Evolutionary conservation across 2,113 vertebrate genomes (phyloP), one percentile per base, ranked within the genome.

Genomic region (Chaenocephalus aceratus): DNA sequence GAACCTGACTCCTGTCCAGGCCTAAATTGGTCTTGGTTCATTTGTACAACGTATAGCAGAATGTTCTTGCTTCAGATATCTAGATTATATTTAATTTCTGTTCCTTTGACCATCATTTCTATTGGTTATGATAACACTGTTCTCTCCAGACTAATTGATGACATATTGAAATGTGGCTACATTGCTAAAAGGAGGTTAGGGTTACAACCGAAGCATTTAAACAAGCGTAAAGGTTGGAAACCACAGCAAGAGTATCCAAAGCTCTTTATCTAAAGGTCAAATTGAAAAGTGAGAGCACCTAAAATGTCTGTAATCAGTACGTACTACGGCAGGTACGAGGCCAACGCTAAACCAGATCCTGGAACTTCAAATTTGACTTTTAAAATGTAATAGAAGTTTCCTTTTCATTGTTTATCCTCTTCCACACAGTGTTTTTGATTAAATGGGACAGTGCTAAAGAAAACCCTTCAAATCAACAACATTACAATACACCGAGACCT

Each of bases 1-100:
- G 70, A 82, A 62, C 70, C 6, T n/a, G 61, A 70, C 69, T 74
- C 36, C 58, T 23, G 70, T 75, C 59, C 70, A 57, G 70, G 60
- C 49, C 65, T 61, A 56, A 45, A 57, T 64, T 57, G 60, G 54
- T 54, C 26, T 18, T 18, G 64, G 48, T 60, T 60, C 59, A 66
- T 60, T 61, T 72, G 52, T 41, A 52, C 49, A 57, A 45, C 6
- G 58, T 21, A 45, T 48, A 1, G 11, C 44, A 30, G 76, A 57
- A 66, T 23, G 34, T 66, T 13, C 41, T 71, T 56, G 54, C 11
- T 16, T 64, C 23, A 52, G 36, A 64, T 23, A 59, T 34, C 5
- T 11, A 41, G 45, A 30, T 84, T 41, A n/a, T 41, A 30, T 57
- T 61, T 60, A 7, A 44, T 63, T 72, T 68, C 16, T 61, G 62